Evolutionary conservation across 2,113 vertebrate species (phyloP), one percentile per base, ranked within the genome.

Genomic region (Ochotona curzoniae): DNA sequence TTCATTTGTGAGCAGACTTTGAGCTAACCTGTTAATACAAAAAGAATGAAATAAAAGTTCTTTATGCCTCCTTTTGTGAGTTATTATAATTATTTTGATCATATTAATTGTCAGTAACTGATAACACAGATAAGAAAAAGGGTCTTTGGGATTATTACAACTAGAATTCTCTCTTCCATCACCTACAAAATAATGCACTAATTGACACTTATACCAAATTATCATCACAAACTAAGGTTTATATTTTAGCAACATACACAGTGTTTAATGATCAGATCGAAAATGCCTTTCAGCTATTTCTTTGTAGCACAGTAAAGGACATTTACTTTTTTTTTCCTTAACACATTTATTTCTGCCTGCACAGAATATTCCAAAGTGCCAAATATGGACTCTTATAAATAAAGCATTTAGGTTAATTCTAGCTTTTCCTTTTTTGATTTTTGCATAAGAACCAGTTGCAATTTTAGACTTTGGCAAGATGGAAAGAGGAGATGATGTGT

Each of bases 391-490:
- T 1, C 12, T 1, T 13, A 10, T 71, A 85, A 82, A 49, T 38
- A 15, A 66, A 90, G 30, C 18, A 51, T 47, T 70, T 38, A 63
- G 83, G 26, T 92, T 80, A 71, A 82, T 87, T 80, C 28, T 76
- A 80, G 28, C 11, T 71, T 85, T 74, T 60, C 63, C 32, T 32
- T 83, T 88, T 87, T 61, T 51, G 26, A 57, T 35, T 85, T 63
- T 60, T 81, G 10, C 18, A 82, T 15, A 80, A 84, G 12, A 93
- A 67, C 54, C 57, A 18, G 10, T 84, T 90, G 18, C 47, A 47
- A 94, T 75, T 92, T 95, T 57, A 92, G 81, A 63, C 28, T 82
- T 90, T 47, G 20, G 47, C n/a, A 95, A 83, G 82, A 93, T 92
- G 20, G 32, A 69, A 81, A 10, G 7, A 49, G 5, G 23, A 66